Evolutionary conservation across 2,113 vertebrate genomes (phyloP).

Genomic region (Apus apus): DNA sequence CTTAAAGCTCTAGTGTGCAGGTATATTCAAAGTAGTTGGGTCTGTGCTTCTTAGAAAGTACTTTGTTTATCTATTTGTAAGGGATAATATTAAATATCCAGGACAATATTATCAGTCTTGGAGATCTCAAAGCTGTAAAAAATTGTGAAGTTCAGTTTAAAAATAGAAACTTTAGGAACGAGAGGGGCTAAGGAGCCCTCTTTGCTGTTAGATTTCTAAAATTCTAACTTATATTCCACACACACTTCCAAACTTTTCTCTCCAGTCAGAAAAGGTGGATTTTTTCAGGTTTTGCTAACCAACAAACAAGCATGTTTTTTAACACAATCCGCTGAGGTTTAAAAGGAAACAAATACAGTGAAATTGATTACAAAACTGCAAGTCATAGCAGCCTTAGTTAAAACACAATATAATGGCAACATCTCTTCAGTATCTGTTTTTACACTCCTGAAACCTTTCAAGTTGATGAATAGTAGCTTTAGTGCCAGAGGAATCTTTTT

Average conservation of each 20-base stretch:
- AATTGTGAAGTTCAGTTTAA: not conserved
- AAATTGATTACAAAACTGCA: not conserved
- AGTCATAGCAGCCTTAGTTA: not conserved
- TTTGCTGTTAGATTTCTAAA: not conserved
- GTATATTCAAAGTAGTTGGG: not conserved
- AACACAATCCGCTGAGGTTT: not conserved
- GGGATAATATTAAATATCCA: not conserved
- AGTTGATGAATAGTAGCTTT: not conserved
- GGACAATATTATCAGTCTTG: not conserved
- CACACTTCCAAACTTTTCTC: not conserved
- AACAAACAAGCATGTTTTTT: not conserved
- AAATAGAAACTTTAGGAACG: not conserved
- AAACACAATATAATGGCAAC: not conserved
- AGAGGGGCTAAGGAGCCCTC: not conserved
- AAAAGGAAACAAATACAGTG: not conserved
- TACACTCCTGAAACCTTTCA: not conserved
- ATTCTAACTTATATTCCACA: not conserved
- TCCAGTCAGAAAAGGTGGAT: not conserved
- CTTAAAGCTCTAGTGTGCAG: not conserved
- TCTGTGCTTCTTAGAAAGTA: not conserved
- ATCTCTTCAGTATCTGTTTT: not conserved
- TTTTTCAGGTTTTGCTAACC: not conserved
- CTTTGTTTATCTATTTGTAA: not conserved
- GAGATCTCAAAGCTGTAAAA: not conserved
- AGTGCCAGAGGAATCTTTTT: not conserved